Evolutionary conservation across 30 jellyfish, hydroid and myxozoan genomes (phyloP), one percentile per base, ranked within the genome.

Genomic region (Morbakka virulenta): DNA sequence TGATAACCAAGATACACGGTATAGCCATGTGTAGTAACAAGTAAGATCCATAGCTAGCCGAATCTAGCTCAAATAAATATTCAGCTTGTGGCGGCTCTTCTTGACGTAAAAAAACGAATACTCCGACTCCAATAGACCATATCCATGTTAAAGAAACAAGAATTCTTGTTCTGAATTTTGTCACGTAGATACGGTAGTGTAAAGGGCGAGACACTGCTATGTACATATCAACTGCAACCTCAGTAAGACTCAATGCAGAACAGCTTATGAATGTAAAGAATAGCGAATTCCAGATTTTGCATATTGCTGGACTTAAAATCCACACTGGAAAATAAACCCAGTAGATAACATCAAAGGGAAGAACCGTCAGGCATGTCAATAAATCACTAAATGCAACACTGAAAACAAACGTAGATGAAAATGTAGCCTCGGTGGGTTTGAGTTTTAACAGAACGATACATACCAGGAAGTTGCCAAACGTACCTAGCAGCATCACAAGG

Each of bases 241-340:
- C 30, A 29, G 64, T 35, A 3, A 81, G 22, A 33, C 85, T 65
- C 4, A 81, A 23, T 3, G 93, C 62, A 3, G 93, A 81, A 22
- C 70, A 66, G 20, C 85, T 69, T 0, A 69, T 61, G 77, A 81
- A 70, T 26, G 81, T 32, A 67, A 69, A 81, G 75, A 67, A 81
- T 9, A 81, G 72, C 21, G 93, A 63, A 53, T 81, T 81, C 93
- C 93, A 81, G 35, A 81, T 32, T n/a, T 77, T 76, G 63, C 93
- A 81, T 34, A 69, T 14, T 31, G 32, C 50, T 32, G 93, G 82
- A 2, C 77, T 31, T 20, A 81, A 50, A 27, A 81, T 74, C 32
- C 62, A 81, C 3, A 81, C 85, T 11, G 93, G 93, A 28, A 81
- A 81, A 23, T 53, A 25, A 31, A 64, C 63, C 93, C 93, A 81